Percentiles rank a stretch among this genome's conserved stretches.
Conservation (phyloP, 2,888 invertebrate species). For the Chloroclystis v-ata region DNA sequence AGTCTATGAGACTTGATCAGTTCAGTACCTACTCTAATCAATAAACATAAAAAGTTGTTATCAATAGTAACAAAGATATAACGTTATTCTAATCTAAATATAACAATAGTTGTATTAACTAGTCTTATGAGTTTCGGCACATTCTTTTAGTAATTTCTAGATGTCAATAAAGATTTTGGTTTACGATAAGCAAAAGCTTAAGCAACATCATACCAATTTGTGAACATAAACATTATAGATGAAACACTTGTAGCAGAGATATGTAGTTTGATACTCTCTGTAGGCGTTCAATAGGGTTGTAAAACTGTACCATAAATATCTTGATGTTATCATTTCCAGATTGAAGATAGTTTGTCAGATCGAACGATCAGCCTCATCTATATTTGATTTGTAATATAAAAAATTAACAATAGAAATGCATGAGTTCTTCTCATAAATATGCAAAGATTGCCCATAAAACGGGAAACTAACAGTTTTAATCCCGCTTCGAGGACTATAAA, state of each 20-base stretch:
- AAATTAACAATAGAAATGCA: conserved; percentile 8
- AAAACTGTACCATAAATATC: conserved; percentile 2
- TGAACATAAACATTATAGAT: conserved; percentile 6
- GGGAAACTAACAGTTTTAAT: conserved; percentile 16
- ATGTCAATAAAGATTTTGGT: conserved; percentile 6
- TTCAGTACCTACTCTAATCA: no score
- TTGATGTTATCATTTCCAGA: conserved; percentile 2
- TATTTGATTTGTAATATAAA: conserved; percentile 11
- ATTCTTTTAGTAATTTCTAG: not conserved
- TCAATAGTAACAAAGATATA: no score
- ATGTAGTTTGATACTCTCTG: conserved; percentile 6
- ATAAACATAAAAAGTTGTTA: no score
- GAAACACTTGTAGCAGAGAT: not conserved
- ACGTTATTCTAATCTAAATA: no score
- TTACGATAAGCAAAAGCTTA: conserved; percentile 3
- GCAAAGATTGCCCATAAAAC: conserved; percentile 12
- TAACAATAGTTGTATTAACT: no score
- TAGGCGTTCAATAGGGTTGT: conserved; percentile 7
- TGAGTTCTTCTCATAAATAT: conserved; percentile 12
- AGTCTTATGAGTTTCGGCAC: no score
- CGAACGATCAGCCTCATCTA: not conserved
- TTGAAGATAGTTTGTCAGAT: not conserved
- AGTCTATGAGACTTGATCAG: no score
- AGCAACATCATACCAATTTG: conserved; percentile 4
- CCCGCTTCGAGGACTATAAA: conserved; percentile 31